phyloP scores from a whole-genome alignment of 2,113 vertebrate species.

The Callipepla californica region DNA sequence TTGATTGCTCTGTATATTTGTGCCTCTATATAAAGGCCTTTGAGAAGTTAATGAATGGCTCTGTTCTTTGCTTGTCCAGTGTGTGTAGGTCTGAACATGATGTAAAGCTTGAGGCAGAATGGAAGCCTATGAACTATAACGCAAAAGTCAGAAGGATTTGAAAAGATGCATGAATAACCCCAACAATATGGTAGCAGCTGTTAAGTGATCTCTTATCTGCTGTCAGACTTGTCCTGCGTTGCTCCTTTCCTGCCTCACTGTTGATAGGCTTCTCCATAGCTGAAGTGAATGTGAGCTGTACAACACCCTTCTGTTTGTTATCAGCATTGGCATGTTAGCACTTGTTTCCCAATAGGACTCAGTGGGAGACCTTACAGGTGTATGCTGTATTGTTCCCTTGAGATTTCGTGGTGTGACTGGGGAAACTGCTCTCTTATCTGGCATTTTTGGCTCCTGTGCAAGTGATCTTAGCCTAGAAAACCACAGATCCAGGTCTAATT shows the following conservation, averaged over 20 bases:
- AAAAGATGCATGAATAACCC: neutral
- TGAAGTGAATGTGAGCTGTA: neutral
- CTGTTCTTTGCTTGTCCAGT: neutral
- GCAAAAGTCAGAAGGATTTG: neutral
- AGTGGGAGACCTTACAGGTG: neutral
- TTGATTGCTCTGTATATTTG: neutral
- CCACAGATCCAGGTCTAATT: neutral
- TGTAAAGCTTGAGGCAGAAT: neutral
- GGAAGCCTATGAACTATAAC: neutral
- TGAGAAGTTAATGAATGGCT: neutral
- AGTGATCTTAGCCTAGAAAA: slow-evolving; percentile 1
- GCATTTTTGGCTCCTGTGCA: neutral
- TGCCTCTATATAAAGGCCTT: neutral
- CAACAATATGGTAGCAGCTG: accelerated
- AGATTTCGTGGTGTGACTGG: neutral
- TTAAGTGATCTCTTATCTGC: neutral
- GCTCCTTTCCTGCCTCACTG: neutral
- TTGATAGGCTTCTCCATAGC: neutral
- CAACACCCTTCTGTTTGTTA: accelerated
- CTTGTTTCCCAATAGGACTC: neutral
- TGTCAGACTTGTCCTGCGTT: neutral
- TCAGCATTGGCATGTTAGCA: accelerated
- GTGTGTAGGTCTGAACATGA: neutral
- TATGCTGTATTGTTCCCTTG: neutral
- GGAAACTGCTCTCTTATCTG: accelerated